Conservation (phyloP, 2,113 vertebrate species). For the Oceanodroma tethys region DNA sequence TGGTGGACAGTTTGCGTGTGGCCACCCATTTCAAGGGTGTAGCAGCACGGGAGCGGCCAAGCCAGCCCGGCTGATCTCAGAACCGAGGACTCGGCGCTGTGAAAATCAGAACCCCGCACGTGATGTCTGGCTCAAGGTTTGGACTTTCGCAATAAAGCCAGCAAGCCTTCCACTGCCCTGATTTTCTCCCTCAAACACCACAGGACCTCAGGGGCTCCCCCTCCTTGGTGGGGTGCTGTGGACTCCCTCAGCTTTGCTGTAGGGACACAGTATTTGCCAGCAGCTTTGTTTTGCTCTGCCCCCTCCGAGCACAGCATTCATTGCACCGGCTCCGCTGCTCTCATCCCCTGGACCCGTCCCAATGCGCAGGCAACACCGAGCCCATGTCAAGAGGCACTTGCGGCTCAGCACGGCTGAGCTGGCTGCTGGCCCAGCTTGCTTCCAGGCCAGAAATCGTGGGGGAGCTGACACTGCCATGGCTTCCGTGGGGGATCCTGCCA, state of each 20-base stretch:
- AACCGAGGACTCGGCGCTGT: not conserved
- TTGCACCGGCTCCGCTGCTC: not conserved
- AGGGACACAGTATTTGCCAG: not conserved
- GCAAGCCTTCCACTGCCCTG: not conserved
- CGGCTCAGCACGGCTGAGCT: not conserved
- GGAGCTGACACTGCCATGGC: not conserved
- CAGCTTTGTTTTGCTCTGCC: not conserved
- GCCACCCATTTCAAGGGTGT: not conserved
- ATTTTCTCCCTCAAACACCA: not conserved
- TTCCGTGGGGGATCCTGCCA: not conserved
- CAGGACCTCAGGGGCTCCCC: not conserved
- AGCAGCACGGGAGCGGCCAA: not conserved
- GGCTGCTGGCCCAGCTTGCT: not conserved
- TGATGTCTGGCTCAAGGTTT: not conserved
- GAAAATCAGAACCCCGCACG: not conserved
- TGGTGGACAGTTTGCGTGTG: not conserved
- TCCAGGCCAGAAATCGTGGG: not conserved
- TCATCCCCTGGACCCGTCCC: constrained; percentile 21
- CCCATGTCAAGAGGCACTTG: constrained; percentile 37
- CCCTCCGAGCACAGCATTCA: not conserved
- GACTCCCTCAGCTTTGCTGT: not conserved
- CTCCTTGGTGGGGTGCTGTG: not conserved
- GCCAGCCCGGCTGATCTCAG: not conserved
- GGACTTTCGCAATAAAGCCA: not conserved
- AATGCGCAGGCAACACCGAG: not conserved